phyloP scores from a whole-genome alignment of 2,113 vertebrate species.

The Dolichotis patagonum region DNA sequence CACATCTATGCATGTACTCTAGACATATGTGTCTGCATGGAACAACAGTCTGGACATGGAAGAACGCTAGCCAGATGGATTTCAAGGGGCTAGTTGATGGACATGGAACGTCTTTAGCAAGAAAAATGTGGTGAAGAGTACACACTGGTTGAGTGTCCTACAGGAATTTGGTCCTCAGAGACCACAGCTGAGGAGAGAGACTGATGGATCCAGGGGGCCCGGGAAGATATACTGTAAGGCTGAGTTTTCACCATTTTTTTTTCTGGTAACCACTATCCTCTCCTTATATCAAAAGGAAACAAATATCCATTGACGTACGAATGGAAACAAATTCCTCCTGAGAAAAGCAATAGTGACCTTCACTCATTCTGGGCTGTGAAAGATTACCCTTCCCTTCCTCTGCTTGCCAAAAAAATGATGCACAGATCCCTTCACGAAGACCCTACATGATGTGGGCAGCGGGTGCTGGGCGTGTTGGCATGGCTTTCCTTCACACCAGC shows the following conservation, averaged over 20 bases:
- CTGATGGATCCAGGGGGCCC: neutral
- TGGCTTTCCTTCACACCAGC: neutral
- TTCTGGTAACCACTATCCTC: neutral
- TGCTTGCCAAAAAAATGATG: neutral
- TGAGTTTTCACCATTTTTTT: neutral
- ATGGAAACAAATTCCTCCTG: neutral
- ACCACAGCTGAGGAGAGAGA: neutral
- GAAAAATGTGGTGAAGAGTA: neutral
- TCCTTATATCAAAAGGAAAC: neutral
- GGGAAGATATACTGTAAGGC: neutral
- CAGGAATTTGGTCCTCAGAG: neutral
- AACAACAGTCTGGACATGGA: neutral
- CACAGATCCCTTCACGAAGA: neutral
- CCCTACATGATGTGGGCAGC: neutral
- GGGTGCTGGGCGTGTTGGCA: neutral
- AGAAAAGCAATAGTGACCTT: neutral
- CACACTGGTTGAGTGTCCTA: neutral
- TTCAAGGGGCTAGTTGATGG: neutral
- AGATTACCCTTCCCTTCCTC: neutral
- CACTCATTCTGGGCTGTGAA: neutral
- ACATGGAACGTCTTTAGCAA: neutral
- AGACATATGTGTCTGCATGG: neutral
- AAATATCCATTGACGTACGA: neutral
- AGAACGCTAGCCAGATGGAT: neutral
- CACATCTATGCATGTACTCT: fast-evolving